Base-by-base conservation (phyloP, 2,797 vertebrate genomes). In the Acipenser ruthenus region DNA sequence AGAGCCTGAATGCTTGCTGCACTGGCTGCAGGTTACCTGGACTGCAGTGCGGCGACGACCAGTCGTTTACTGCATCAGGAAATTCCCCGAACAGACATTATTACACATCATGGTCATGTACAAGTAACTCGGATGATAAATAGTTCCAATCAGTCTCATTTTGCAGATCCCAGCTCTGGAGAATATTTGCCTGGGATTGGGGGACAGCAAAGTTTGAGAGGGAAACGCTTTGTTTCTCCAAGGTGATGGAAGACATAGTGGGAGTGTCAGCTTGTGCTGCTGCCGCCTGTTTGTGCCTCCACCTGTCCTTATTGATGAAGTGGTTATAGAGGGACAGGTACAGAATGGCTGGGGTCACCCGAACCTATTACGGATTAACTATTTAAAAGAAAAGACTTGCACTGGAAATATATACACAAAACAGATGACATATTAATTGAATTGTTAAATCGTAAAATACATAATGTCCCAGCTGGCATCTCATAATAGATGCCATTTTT, bases 101-200 rank as follows among this genome's bases (percentile, higher is more conserved):
- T 9, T 70, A 60, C 1, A 0, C 58, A 69, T 65, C 58, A 75
- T 72, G 70, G 62, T 77, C 68, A 73, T 2, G 56, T 49, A 73
- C 60, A 71, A 68, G 55, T 63, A 73, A 69, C 77, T 78, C 53
- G 77, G 81, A 91, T 91, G 86, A 91, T 89, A 81, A 90, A 90
- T 90, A 88, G 87, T 84, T 79, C 88, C 87, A 87, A 86, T 90
- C 87, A 89, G 81, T 76, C 82, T 82, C 84, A 82, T 84, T 88
- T 88, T 86, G 81, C 81, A 73, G 76, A 78, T 78, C 71, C 65
- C 79, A 74, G 82, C 87, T 88, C 86, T 73, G 75, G 88, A 89
- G 86, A 83, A 90, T 85, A 83, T 79, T 66, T 69, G 80, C 75
- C 74, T 79, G 73, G 79, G 73, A 67, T 61, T 51, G 63, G 55